These are phyloP conservation scores for Polypterus senegalus DNA, from an alignment of 2,113 vertebrate genomes.

Conservation along the genomic window DNA sequence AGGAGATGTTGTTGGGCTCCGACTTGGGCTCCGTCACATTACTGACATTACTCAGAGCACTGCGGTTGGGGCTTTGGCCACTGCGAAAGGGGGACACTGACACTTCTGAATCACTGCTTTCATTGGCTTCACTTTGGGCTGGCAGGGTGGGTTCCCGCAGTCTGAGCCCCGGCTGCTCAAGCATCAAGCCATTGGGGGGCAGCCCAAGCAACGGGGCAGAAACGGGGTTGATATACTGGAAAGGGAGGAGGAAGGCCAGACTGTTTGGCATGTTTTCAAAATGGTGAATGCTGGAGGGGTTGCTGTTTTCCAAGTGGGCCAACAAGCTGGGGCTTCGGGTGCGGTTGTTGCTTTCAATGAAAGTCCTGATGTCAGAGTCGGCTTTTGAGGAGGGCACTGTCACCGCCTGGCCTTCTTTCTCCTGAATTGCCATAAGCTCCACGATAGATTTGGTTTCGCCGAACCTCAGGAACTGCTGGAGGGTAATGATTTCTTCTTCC, in stretches of 20 bases:
- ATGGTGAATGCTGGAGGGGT: conserved; percentile 96
- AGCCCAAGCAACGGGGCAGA: conserved; percentile 88
- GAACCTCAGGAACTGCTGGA: conserved; percentile 97
- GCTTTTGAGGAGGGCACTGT: conserved; percentile 92
- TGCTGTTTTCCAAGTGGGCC: conserved; percentile 88
- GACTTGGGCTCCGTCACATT: conserved; percentile 87
- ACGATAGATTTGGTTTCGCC: conserved; percentile 98
- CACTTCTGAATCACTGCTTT: conserved; percentile 92
- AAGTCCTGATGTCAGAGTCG: conserved; percentile 97
- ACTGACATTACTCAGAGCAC: conserved; percentile 68
- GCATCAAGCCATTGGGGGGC: conserved; percentile 81
- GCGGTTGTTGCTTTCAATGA: conserved; percentile 97
- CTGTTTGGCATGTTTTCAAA: conserved; percentile 98
- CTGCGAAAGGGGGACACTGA: conserved; percentile 79
- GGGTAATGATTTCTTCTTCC: conserved; percentile 98
- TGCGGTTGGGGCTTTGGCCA: conserved; percentile 76
- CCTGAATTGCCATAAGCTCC: conserved; percentile 98
- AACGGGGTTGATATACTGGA: conserved; percentile 96
- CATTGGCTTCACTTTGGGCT: conserved; percentile 80
- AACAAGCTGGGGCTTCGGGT: conserved; percentile 90
- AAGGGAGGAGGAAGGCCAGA: conserved; percentile 89
- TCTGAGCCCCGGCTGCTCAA: conserved; percentile 82
- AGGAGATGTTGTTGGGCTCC: conserved; percentile 78
- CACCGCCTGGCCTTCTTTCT: conserved; percentile 97
- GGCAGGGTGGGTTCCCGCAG: conserved; percentile 80